Conservation (phyloP, 2,113 vertebrate genomes). For the Pungitius pungitius region DNA sequence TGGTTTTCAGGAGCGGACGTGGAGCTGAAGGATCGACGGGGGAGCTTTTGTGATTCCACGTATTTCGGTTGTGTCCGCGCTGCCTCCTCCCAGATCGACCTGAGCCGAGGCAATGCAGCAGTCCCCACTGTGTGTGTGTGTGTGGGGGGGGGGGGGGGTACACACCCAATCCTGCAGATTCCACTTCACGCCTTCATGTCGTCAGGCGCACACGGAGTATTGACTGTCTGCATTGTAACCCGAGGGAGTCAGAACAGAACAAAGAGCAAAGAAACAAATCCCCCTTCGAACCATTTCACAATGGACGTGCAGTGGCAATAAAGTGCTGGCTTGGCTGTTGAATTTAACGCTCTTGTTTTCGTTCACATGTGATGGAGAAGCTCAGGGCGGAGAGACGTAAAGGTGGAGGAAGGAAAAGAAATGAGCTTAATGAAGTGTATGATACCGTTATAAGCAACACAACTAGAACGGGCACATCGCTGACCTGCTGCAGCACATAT, state of each 20-base stretch:
- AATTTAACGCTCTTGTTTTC: neutral
- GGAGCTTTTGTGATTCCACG: constrained; percentile 29
- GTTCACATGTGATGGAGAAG: neutral
- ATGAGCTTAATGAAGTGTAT: neutral
- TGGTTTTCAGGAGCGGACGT: neutral
- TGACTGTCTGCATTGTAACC: neutral
- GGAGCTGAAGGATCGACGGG: constrained; percentile 25
- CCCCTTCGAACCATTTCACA: constrained; percentile 5
- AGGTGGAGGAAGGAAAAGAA: neutral
- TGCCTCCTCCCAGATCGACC: constrained; percentile 17
- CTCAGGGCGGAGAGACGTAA: neutral
- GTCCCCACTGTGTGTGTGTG: constrained; percentile 18
- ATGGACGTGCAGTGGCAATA: constrained; percentile 8
- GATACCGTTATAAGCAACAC: neutral
- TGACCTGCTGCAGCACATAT: neutral
- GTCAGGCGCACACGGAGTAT: neutral
- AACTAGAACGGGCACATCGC: neutral
- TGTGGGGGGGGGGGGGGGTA: too few species aligned
- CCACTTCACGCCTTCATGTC: neutral
- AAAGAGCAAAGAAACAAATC: neutral
- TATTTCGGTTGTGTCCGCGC: constrained; percentile 15
- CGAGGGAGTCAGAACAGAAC: neutral
- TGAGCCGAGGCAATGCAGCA: constrained; percentile 17
- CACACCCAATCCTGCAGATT: neutral
- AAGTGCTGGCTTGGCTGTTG: neutral